Percentiles rank a stretch among this genome's conserved stretches.
These are phyloP conservation scores for Tanytarsus gracilentus DNA, from an alignment of 2,888 invertebrate genomes.

Conservation along the genomic window DNA sequence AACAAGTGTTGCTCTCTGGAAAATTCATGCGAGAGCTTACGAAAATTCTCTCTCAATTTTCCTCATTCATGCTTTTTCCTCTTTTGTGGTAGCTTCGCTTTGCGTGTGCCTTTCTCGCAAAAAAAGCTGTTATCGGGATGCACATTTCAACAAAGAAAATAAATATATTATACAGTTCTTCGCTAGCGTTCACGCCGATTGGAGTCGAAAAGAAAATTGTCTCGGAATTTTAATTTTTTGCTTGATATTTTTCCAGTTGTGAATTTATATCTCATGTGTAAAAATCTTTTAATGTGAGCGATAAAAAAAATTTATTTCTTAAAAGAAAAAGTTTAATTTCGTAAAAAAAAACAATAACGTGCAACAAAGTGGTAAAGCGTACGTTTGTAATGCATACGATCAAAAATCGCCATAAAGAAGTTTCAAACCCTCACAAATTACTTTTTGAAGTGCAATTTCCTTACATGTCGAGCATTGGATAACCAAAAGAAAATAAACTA, in stretches of 20 bases:
- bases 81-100: neutral
- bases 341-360: too few species aligned
- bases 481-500: too few species aligned
- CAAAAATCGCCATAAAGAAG: too few species aligned
- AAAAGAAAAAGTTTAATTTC: too few species aligned
- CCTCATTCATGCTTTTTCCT: constrained; percentile 8
- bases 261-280: neutral
- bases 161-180: constrained; percentile 25
- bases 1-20: too few species aligned
- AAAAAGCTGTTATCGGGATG: constrained; percentile 10
- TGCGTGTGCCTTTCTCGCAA: neutral
- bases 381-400: too few species aligned
- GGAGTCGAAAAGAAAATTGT: neutral
- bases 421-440: too few species aligned
- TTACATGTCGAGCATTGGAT: too few species aligned
- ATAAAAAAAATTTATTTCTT: too few species aligned
- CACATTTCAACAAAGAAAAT: constrained; percentile 23
- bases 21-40: neutral
- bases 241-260: neutral
- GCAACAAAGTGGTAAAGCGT: too few species aligned
- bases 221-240: neutral
- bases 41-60: neutral
- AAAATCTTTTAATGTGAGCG: neutral
- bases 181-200: constrained; percentile 7
- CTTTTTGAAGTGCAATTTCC: too few species aligned